Conservation (phyloP, 2,797 vertebrate genomes). For the Myotis findleyi region DNA sequence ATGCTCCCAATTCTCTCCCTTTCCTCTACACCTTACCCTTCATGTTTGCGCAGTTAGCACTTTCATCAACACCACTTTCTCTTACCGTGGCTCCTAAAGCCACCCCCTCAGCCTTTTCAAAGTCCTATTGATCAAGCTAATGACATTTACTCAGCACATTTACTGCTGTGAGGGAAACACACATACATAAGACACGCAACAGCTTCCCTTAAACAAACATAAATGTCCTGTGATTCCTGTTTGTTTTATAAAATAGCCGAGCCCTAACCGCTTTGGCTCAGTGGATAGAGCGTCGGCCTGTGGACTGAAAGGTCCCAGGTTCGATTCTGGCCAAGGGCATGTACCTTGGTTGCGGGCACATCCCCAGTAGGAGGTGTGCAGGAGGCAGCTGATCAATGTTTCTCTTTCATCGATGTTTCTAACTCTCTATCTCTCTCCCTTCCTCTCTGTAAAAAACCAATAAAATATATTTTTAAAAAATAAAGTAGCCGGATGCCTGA, state of each 20-base stretch:
- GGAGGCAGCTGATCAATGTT: too few relatives aligned
- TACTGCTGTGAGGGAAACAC: background rate
- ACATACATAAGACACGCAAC: fast-evolving
- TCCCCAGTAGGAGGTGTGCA: too few relatives aligned
- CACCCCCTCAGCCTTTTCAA: background rate
- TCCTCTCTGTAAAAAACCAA: too few relatives aligned
- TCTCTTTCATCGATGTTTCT: too few relatives aligned
- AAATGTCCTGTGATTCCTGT: background rate
- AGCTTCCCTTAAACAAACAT: background rate
- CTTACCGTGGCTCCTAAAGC: background rate
- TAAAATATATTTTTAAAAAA: too few relatives aligned
- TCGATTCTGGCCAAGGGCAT: too few relatives aligned
- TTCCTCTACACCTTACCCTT: background rate
- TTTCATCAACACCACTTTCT: background rate
- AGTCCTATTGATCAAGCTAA: background rate
- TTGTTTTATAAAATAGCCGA: background rate
- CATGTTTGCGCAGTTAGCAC: background rate
- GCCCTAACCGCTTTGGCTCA: too few relatives aligned
- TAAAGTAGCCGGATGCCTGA: background rate
- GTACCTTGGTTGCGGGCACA: too few relatives aligned
- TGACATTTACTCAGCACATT: conserved; percentile 3
- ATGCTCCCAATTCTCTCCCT: background rate
- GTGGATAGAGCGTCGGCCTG: too few relatives aligned
- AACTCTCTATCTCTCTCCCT: too few relatives aligned
- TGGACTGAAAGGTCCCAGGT: too few relatives aligned